Evolutionary conservation across 2,113 vertebrate species (phyloP).

Genomic region (Alexandromys fortis): DNA sequence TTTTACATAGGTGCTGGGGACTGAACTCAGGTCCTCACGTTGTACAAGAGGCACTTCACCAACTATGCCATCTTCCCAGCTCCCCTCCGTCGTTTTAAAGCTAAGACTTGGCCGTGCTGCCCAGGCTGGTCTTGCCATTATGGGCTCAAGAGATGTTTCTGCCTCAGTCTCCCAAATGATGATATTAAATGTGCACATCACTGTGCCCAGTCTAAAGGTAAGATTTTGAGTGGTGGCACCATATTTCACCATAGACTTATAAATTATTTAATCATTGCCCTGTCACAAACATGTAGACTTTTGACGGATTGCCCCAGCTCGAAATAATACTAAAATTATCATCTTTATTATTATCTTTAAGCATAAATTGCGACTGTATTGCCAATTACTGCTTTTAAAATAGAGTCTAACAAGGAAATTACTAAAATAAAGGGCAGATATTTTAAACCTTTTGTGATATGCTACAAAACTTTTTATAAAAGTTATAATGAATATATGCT

Average conservation of each 20-base stretch:
- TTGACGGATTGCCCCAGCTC: constrained; percentile 52
- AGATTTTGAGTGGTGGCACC: not conserved
- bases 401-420: constrained; percentile 59
- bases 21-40: not conserved
- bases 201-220: not conserved
- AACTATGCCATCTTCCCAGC: not conserved
- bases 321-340: constrained; percentile 63
- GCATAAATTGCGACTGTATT: constrained; percentile 50
- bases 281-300: constrained; percentile 53
- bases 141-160: not conserved
- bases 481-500: constrained; percentile 22
- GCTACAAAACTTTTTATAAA: constrained; percentile 63
- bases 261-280: constrained; percentile 54
- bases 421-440: constrained; percentile 62
- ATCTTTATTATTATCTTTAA: constrained; percentile 52
- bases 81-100: not conserved
- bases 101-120: not conserved
- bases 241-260: not conserved
- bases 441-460: constrained; percentile 60
- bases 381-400: constrained; percentile 65
- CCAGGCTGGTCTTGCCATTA: not conserved
- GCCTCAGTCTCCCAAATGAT: not conserved
- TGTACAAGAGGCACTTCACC: not conserved
- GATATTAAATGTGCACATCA: not conserved
- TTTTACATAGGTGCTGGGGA: not conserved